A percentile compares a stretch with the other conserved stretches of the same genome.
Evolutionary conservation across 2,797 vertebrate species (phyloP).

Genomic region (Lacerta agilis): DNA sequence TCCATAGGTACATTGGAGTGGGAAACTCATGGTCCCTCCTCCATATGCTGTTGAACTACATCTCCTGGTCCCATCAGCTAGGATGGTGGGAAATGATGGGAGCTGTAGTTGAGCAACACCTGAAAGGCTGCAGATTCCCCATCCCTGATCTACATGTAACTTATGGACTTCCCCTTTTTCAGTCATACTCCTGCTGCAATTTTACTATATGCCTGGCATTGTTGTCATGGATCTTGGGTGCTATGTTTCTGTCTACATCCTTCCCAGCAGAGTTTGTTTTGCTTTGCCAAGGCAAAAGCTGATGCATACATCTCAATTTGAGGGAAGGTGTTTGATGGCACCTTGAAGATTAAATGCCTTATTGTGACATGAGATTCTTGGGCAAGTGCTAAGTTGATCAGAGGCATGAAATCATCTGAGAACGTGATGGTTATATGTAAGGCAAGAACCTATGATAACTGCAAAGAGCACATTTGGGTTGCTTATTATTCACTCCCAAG

Average conservation of each 20-base stretch:
- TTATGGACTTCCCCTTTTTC: neutral
- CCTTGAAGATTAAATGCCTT: neutral
- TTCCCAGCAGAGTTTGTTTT: neutral
- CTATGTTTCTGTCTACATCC: neutral
- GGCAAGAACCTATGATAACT: neutral
- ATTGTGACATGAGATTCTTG: neutral
- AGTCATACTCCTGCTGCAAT: neutral
- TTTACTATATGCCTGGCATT: neutral
- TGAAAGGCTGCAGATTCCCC: too few relatives aligned
- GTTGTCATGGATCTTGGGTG: neutral
- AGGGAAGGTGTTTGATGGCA: neutral
- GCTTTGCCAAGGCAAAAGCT: neutral
- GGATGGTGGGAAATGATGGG: too few relatives aligned
- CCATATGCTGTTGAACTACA: too few relatives aligned
- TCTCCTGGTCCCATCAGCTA: too few relatives aligned
- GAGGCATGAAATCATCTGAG: neutral
- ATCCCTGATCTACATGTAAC: too few relatives aligned
- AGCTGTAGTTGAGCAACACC: too few relatives aligned
- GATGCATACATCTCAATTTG: neutral
- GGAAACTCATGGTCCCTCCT: too few relatives aligned
- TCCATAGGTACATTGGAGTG: too few relatives aligned
- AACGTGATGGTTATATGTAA: neutral
- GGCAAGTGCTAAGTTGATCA: neutral
- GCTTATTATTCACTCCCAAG: neutral
- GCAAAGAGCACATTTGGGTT: neutral